Evolutionary conservation across 2,113 vertebrate species (phyloP).

Genomic region (Microtus richardsoni): DNA sequence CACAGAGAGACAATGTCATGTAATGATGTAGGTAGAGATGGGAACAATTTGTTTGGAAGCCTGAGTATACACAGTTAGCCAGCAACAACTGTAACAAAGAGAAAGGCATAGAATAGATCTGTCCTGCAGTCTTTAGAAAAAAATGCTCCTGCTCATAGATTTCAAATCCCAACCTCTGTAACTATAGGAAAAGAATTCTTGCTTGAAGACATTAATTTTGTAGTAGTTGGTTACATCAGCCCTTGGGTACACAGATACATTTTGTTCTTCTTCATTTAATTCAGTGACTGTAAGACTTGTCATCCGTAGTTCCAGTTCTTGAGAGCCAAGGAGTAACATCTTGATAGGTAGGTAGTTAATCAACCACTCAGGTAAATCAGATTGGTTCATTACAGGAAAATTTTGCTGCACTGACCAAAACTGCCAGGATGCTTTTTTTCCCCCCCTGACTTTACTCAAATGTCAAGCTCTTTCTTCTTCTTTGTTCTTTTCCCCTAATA

Average conservation of each 20-base stretch:
- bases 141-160: not conserved
- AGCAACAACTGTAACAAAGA: not conserved
- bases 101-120: not conserved
- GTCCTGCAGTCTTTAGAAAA: not conserved
- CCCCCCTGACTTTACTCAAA: not conserved
- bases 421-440: not conserved
- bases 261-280: not conserved
- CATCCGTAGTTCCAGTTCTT: not conserved
- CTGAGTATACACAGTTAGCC: not conserved
- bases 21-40: not conserved
- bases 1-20: not conserved
- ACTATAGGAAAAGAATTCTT: not conserved
- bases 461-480: not conserved
- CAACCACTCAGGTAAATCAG: not conserved
- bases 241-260: not conserved
- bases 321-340: not conserved
- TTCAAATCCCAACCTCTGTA: not conserved
- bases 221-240: not conserved
- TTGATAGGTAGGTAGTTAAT: not conserved
- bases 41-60: not conserved
- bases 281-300: not conserved
- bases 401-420: not conserved
- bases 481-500: not conserved
- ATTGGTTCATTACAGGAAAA: not conserved
- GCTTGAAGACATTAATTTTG: not conserved